Evolutionary conservation across 2,888 invertebrate genomes (phyloP), one percentile per base, ranked within the genome.

Genomic region (Leucophenga maculata): DNA sequence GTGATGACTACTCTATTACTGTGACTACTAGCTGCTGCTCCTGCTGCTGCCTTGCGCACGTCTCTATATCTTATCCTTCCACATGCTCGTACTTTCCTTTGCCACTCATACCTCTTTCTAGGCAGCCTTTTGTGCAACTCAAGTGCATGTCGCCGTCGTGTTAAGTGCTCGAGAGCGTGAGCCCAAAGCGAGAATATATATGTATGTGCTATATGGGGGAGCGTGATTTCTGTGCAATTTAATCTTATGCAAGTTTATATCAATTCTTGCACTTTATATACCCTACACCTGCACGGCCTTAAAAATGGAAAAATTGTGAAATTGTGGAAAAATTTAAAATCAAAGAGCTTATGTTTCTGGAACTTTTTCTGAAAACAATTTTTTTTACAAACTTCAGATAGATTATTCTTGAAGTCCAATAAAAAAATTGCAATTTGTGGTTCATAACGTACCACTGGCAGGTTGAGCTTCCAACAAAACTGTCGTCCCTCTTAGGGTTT

Each of bases 91-190:
- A n/a, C 13, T 16, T 50, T 16, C 16, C 4, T 9, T 39, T 8
- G 39, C 8, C 39, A 39, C 39, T 39, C 39, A 39, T 8, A 39
- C 39, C 8, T 52, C 57, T 69, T 59, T 73, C 52, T 65, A 39
- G 70, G 67, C 73, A 74, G 70, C 75, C 79, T 75, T 84, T 86
- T 85, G 83, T 86, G 75, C 71, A 83, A 77, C 77, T 85, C 86
- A 86, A 85, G 85, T 85, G 86, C 86, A 86, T 85, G 86, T 86
- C 85, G 86, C 83, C 86, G 86, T 73, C 85, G 85, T 86, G 86
- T 86, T 85, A 86, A 85, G 85, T 86, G 81, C 80, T 84, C 22
- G 62, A 44, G 22, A 46, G 18, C n/a, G 18, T 16, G 14, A 50
- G 18, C 50, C 50, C 50, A 4, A 14, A 16, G 66, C 62, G 65